phyloP scores from a whole-genome alignment of 2,888 invertebrate species.

The Lepidocyrtoides sp. region DNA sequence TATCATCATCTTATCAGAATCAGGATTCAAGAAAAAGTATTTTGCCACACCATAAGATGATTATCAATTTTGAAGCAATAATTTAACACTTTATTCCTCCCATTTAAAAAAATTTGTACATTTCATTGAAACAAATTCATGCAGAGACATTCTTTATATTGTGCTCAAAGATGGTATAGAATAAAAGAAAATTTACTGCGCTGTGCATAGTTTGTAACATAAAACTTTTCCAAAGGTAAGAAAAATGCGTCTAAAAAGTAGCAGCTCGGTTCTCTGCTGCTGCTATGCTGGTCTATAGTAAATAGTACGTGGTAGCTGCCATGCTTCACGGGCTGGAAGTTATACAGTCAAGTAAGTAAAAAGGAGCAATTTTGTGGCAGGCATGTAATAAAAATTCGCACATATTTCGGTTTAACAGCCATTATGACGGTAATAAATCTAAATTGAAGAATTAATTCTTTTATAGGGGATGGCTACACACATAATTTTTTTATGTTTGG shows the following conservation, averaged over 20 bases:
- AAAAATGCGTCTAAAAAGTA: neutral
- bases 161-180: neutral
- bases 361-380: conserved; percentile 62
- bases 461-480: conserved; percentile 40
- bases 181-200: neutral
- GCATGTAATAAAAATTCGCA: conserved; percentile 74
- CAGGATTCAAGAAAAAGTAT: conserved; percentile 11
- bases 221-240: neutral
- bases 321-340: conserved; percentile 21
- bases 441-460: conserved; percentile 78
- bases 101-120: conserved; percentile 58
- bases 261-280: no score
- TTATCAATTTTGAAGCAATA: conserved; percentile 63
- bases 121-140: conserved; percentile 56
- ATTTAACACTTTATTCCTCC: conserved; percentile 61
- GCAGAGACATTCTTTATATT: neutral
- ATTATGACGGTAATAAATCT: conserved; percentile 74
- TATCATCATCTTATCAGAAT: neutral
- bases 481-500: neutral
- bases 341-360: neutral
- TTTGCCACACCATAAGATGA: conserved; percentile 12
- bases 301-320: conserved; percentile 18
- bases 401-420: conserved; percentile 58
- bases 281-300: no score
- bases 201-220: neutral